Evolutionary conservation across 2,113 vertebrate genomes (phyloP).

Genomic region (Catharus bicknelli): DNA sequence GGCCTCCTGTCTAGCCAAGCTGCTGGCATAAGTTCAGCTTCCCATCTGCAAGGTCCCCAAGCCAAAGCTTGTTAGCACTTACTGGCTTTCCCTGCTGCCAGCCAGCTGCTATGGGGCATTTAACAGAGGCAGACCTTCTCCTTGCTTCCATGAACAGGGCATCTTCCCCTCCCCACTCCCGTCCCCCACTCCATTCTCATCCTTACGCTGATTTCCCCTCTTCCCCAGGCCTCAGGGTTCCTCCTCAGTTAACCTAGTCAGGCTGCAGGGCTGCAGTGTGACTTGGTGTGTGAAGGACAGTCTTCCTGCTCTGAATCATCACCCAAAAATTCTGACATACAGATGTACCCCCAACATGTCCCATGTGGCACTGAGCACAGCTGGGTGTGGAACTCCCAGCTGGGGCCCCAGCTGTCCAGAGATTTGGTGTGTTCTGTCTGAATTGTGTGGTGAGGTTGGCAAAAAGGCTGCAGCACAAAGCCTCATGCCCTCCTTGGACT

Average conservation of each 20-base stretch:
- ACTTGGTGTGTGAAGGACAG: background rate
- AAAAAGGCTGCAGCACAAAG: background rate
- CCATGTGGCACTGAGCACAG: background rate
- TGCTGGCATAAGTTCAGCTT: background rate
- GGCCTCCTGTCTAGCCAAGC: background rate
- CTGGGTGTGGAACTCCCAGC: background rate
- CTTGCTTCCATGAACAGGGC: background rate
- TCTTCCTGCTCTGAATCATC: conserved; percentile 21
- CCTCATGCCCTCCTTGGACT: background rate
- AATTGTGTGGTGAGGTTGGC: background rate
- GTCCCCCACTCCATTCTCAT: background rate
- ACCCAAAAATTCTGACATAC: background rate
- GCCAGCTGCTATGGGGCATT: background rate
- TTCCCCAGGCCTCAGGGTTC: background rate
- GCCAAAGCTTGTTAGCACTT: background rate
- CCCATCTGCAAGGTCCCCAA: background rate
- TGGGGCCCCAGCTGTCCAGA: background rate
- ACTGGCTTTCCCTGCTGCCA: background rate
- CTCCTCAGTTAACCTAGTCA: background rate
- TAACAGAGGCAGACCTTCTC: background rate
- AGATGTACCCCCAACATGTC: background rate
- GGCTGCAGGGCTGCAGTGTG: background rate
- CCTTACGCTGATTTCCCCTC: background rate
- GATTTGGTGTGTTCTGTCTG: background rate
- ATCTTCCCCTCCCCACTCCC: rapidly evolving